Conservation (phyloP, 2,888 invertebrate genomes). For the Ophioninae sp. region DNA sequence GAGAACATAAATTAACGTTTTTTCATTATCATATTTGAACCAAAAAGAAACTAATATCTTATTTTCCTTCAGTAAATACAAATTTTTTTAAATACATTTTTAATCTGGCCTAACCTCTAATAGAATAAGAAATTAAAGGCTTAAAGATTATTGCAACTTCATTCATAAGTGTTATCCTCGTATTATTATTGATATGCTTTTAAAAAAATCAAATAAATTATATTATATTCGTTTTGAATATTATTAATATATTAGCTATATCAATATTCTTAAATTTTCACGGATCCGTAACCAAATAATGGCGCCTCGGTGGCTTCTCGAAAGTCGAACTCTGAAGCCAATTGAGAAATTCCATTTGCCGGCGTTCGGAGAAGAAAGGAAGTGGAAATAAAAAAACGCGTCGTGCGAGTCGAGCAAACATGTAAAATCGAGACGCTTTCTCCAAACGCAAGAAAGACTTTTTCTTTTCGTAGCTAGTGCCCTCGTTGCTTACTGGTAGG, state of each 20-base stretch:
- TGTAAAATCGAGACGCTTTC: conserved; percentile 61
- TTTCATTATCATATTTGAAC: too few relatives aligned
- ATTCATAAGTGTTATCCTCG: too few relatives aligned
- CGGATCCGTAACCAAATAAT: background rate
- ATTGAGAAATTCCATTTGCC: conserved; percentile 29
- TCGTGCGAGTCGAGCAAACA: conserved; percentile 22
- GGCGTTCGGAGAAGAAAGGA: conserved; percentile 11
- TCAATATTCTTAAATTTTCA: background rate
- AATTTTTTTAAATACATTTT: too few relatives aligned
- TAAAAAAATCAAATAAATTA: too few relatives aligned
- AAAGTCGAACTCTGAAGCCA: conserved; percentile 24
- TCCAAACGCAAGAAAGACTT: conserved; percentile 62
- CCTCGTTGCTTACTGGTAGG: background rate
- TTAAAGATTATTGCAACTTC: too few relatives aligned
- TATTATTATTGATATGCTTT: too few relatives aligned
- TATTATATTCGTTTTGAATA: too few relatives aligned
- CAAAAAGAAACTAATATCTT: too few relatives aligned
- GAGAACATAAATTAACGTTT: too few relatives aligned
- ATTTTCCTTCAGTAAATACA: too few relatives aligned
- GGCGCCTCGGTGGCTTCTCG: conserved; percentile 11
- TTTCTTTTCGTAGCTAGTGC: conserved; percentile 46
- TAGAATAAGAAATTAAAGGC: too few relatives aligned
- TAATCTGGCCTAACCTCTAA: too few relatives aligned
- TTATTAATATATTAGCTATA: background rate
- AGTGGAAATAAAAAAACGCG: conserved; percentile 15